Base-by-base conservation (phyloP, 2,113 vertebrate species). In the Brachyhypopomus gauderio region DNA sequence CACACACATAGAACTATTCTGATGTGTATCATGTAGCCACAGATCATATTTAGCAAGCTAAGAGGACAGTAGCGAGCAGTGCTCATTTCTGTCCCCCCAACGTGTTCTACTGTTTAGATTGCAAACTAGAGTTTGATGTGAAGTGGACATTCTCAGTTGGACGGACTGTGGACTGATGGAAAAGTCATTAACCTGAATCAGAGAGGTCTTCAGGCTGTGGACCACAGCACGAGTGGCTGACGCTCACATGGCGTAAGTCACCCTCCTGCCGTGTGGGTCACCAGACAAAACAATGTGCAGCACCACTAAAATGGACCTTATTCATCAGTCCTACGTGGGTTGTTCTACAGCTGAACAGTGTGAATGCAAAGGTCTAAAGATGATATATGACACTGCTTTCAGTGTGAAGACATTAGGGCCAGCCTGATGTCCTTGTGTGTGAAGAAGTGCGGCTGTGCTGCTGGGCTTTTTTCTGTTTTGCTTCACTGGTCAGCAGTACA, bases 401-500 rank as follows among this genome's bases (percentile, higher is more conserved):
- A 74, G 52, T 30, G 23, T 55, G 74, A 73, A 66, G 27, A 74
- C 63, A 30, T 80, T 63, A 52, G 23, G 25, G 20, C 56, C 34
- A 25, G 38, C 72, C 25, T 67, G 69, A 62, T 60, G n/a, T 63
- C 20, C 52, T 34, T 75, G n/a, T 67, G 72, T 70, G 38, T 22
- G 66, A 70, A 70, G 34, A 70, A 22, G 34, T 38, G 22, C 6
- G 7, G 1, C 34, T 69, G 64, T 71, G 79, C 27, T 81, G 55
- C 20, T 75, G 48, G 58, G 23, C 75, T 81, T 74, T 45, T 67
- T 75, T 58, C 34, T 75, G 59, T 59, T 70, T 55, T 69, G 8
- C 34, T 52, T 64, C 34, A 83, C 66, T 83, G 76, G 78, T 86
- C 82, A 80, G 86, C 82, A 78, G 14, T 72, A 76, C 78, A 60